Evolutionary conservation across 1,140 invertebrate species (phyloP).

Genomic region (Lutraria rhynchaena): DNA sequence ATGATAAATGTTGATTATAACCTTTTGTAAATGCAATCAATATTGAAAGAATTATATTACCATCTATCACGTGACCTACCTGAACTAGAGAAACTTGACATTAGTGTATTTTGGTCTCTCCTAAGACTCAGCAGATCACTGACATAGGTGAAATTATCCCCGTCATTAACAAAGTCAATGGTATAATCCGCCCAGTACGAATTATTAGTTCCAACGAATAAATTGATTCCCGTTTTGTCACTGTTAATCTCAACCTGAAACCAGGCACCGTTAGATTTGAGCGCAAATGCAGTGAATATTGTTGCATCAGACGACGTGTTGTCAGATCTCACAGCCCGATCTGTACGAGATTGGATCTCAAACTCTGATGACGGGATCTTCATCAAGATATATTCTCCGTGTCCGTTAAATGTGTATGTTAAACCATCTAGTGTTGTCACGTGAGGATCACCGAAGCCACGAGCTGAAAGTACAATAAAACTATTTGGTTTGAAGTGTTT

Average conservation of each 20-base stretch:
- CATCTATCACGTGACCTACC: conserved; percentile 1
- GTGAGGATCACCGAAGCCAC: conserved; percentile 60
- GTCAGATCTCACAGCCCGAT: conserved; percentile 61
- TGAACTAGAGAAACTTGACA: conserved; percentile 16
- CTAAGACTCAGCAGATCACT: not conserved
- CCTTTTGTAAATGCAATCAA: too few species aligned
- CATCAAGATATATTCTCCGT: conserved; percentile 59
- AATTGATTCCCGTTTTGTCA: conserved; percentile 24
- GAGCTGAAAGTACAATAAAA: too few species aligned
- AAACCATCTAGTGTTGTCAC: conserved; percentile 62
- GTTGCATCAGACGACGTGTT: conserved; percentile 55
- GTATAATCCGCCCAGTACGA: conserved; percentile 31
- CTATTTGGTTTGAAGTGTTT: too few species aligned
- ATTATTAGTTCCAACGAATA: conserved; percentile 22
- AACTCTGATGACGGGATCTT: conserved; percentile 34
- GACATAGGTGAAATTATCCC: conserved; percentile 5
- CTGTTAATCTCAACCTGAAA: conserved; percentile 33
- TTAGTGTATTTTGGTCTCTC: conserved; percentile 16
- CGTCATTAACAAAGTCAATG: not conserved
- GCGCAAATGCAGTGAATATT: conserved; percentile 20
- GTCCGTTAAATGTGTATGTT: conserved; percentile 65
- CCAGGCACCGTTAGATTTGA: conserved; percentile 19
- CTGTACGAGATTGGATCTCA: conserved; percentile 64
- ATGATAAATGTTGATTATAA: not conserved
- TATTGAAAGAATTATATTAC: not conserved